Percentiles rank a stretch among this genome's conserved stretches.
phyloP scores from a whole-genome alignment of 2,797 vertebrate genomes.

The Pipistrellus pipistrellus region DNA sequence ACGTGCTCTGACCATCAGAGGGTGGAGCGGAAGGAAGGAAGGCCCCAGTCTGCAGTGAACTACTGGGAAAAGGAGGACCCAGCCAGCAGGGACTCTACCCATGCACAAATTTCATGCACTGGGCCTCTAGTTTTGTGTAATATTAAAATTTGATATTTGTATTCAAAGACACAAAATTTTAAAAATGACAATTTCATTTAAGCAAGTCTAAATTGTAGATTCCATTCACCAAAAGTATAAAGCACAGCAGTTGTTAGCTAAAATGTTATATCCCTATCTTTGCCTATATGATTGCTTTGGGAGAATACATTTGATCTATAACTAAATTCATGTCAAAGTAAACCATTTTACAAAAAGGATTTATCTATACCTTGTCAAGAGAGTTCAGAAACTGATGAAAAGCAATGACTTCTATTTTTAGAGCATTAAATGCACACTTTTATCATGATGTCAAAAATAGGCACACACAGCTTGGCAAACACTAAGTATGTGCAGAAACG shows the following conservation, averaged over 20 bases:
- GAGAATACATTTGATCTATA: conserved; percentile 22
- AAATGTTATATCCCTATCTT: conserved; percentile 7
- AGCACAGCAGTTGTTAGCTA: not conserved
- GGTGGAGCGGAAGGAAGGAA: rapidly evolving
- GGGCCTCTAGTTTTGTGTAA: not conserved
- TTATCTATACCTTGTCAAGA: conserved; percentile 53
- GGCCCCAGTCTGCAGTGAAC: too few species aligned
- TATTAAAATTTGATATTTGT: not conserved
- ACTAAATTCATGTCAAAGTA: conserved; percentile 33
- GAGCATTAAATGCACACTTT: conserved; percentile 4
- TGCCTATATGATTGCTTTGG: conserved; percentile 33
- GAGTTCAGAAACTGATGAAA: conserved; percentile 48
- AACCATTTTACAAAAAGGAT: conserved; percentile 46
- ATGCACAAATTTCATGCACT: too few species aligned
- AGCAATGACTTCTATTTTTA: conserved; percentile 59
- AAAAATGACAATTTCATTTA: conserved; percentile 18
- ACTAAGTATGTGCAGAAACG: not conserved
- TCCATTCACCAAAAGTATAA: not conserved
- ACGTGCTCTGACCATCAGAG: too few species aligned
- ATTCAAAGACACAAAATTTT: not conserved
- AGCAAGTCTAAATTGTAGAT: conserved; percentile 1
- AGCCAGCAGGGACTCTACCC: too few species aligned
- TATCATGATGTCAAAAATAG: conserved; percentile 39
- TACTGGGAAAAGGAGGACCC: too few species aligned
- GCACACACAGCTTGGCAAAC: conserved; percentile 16